Percentiles rank a stretch among this genome's conserved stretches.
These are phyloP conservation scores for Lochmaea capreae DNA, from an alignment of 2,888 invertebrate species.

Conservation along the genomic window DNA sequence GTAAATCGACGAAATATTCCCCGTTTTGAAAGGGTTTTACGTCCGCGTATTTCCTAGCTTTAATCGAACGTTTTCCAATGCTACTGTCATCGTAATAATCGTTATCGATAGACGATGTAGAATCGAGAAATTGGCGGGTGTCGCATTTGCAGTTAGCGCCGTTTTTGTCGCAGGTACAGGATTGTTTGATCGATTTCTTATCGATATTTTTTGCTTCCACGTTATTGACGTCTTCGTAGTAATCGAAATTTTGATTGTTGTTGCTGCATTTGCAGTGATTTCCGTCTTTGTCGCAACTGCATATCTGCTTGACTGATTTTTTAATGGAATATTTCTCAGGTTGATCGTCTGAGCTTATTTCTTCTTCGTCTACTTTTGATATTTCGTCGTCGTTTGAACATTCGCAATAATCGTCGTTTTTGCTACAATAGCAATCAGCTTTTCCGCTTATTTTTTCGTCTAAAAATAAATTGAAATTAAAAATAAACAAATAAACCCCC, in stretches of 20 bases:
- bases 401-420: constrained; percentile 33
- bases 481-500: too few relatives aligned
- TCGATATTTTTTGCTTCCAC: not conserved
- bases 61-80: constrained; percentile 32
- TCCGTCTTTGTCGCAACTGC: constrained; percentile 42
- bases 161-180: constrained; percentile 17
- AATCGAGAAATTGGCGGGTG: constrained; percentile 4
- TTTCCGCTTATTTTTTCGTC: constrained; percentile 17
- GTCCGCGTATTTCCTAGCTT: constrained; percentile 23
- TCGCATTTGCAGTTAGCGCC: constrained; percentile 26
- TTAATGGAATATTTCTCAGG: constrained; percentile 4
- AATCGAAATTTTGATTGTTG: constrained; percentile 21
- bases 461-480: not conserved
- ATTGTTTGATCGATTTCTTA: constrained; percentile 19
- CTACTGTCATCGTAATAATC: constrained; percentile 12
- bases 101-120: constrained; percentile 1
- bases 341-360: constrained; percentile 1
- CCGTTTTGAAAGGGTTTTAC: constrained; percentile 41
- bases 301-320: constrained; percentile 27
- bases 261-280: constrained; percentile 47
- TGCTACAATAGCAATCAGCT: constrained; percentile 20
- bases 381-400: constrained; percentile 33
- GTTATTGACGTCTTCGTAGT: constrained; percentile 5
- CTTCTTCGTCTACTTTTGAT: constrained; percentile 24
- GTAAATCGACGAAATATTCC: constrained; percentile 49